A percentile compares a stretch with the other conserved stretches of the same genome.
These are phyloP conservation scores for Bombus sibiricus DNA, from an alignment of 1,140 invertebrate genomes.

Conservation along the genomic window DNA sequence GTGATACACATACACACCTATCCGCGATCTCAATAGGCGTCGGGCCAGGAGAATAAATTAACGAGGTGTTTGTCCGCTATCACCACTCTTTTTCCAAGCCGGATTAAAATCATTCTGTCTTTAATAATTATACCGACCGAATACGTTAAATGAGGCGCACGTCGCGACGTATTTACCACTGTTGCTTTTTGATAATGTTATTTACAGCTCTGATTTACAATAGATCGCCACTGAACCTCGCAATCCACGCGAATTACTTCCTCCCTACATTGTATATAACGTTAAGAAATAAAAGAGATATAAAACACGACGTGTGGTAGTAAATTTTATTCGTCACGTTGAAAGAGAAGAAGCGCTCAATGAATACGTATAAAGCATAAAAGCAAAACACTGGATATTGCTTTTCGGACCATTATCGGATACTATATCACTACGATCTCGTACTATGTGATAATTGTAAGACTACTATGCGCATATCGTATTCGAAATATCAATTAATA, in stretches of 20 bases:
- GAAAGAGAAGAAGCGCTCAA: neutral
- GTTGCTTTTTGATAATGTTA: conserved; percentile 54
- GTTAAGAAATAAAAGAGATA: neutral
- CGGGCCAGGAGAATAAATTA: conserved; percentile 60
- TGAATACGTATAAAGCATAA: neutral
- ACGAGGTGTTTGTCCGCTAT: conserved; percentile 66
- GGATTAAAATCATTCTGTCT: conserved; percentile 61
- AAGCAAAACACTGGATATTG: neutral
- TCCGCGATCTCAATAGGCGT: conserved; percentile 40
- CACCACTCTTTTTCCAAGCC: conserved; percentile 1
- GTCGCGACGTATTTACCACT: conserved; percentile 30
- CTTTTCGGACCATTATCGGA: neutral
- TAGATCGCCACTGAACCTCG: conserved; percentile 2
- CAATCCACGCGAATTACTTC: conserved; percentile 35
- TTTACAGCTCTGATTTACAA: conserved; percentile 53
- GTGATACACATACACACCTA: neutral
- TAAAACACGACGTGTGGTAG: conserved; percentile 5
- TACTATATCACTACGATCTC: neutral
- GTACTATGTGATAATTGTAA: neutral
- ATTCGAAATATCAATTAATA: neutral
- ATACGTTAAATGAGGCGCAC: conserved; percentile 57
- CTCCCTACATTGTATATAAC: conserved; percentile 22
- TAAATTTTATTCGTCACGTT: conserved; percentile 4
- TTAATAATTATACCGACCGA: conserved; percentile 60
- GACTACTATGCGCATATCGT: neutral